A percentile compares a stretch with the other conserved stretches of the same genome.
phyloP scores from a whole-genome alignment of 2,888 invertebrate genomes.

The Trissolcus japonicus region DNA sequence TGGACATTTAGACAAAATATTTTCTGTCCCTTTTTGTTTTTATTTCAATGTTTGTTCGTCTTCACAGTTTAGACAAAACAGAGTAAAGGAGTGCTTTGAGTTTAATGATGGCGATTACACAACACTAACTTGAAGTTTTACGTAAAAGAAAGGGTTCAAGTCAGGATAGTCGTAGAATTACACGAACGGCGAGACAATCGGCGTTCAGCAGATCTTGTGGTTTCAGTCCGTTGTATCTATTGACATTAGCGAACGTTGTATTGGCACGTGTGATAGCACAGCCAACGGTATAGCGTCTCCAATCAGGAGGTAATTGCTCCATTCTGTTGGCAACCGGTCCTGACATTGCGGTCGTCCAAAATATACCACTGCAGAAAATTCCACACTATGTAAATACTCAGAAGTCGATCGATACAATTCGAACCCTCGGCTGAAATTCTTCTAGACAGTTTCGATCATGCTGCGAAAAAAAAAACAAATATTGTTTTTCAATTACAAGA shows the following conservation, averaged over 20 bases:
- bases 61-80: too few species aligned
- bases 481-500: too few species aligned
- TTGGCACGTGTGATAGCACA: conserved; percentile 71
- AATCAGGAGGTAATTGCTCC: conserved; percentile 75
- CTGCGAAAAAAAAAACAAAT: too few species aligned
- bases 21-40: not conserved
- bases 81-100: conserved; percentile 8
- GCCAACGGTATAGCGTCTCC: conserved; percentile 69
- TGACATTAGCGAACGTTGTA: conserved; percentile 71
- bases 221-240: conserved; percentile 68
- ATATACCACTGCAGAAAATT: conserved; percentile 47
- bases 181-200: conserved; percentile 58
- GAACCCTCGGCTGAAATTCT: conserved; percentile 36
- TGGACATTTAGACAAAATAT: too few species aligned
- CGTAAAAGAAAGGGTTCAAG: conserved; percentile 44
- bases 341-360: conserved; percentile 55
- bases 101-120: conserved; percentile 37
- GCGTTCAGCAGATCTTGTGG: conserved; percentile 67
- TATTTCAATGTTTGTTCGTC: not conserved
- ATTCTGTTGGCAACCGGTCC: conserved; percentile 62
- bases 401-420: conserved; percentile 54
- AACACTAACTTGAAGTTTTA: conserved; percentile 34
- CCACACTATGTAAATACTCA: conserved; percentile 50
- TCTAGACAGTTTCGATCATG: not conserved
- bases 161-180: conserved; percentile 51